These are phyloP conservation scores for Drosophila mimetica DNA, from an alignment of 2,888 invertebrate species.

Conservation along the genomic window DNA sequence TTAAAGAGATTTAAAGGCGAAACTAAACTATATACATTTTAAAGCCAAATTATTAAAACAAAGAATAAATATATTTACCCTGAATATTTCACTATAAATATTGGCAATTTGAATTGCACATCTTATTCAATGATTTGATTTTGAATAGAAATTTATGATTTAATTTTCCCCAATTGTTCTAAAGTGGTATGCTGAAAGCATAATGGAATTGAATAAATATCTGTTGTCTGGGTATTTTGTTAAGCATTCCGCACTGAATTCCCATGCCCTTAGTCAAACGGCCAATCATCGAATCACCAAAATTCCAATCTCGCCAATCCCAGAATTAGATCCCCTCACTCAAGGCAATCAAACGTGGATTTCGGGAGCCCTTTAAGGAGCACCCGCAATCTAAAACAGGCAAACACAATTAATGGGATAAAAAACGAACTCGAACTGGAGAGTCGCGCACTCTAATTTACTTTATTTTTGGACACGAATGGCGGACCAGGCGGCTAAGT, in stretches of 20 bases:
- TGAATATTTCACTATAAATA: neutral
- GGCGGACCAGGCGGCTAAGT: constrained; percentile 51
- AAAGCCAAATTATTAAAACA: too few relatives aligned
- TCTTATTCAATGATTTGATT: neutral
- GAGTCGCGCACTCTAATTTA: constrained; percentile 58
- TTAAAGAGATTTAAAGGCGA: too few relatives aligned
- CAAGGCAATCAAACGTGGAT: constrained; percentile 61
- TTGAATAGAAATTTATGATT: constrained; percentile 3
- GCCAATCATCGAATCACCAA: constrained; percentile 47
- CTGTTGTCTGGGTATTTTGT: constrained; percentile 8
- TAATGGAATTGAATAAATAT: constrained; percentile 15
- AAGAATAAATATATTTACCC: too few relatives aligned
- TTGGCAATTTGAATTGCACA: neutral
- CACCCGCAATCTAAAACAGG: constrained; percentile 35
- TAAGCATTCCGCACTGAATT: constrained; percentile 10
- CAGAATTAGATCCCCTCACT: neutral
- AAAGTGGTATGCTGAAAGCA: constrained; percentile 5
- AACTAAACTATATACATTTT: too few relatives aligned
- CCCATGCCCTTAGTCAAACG: constrained; percentile 46
- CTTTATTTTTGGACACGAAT: constrained; percentile 37
- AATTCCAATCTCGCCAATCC: constrained; percentile 37
- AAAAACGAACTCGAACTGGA: constrained; percentile 47
- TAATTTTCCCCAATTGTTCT: neutral
- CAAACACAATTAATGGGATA: constrained; percentile 66
- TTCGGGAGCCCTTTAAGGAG: constrained; percentile 26